phyloP scores from a whole-genome alignment of 2,888 invertebrate species.

The Peribatodes rhomboidaria region DNA sequence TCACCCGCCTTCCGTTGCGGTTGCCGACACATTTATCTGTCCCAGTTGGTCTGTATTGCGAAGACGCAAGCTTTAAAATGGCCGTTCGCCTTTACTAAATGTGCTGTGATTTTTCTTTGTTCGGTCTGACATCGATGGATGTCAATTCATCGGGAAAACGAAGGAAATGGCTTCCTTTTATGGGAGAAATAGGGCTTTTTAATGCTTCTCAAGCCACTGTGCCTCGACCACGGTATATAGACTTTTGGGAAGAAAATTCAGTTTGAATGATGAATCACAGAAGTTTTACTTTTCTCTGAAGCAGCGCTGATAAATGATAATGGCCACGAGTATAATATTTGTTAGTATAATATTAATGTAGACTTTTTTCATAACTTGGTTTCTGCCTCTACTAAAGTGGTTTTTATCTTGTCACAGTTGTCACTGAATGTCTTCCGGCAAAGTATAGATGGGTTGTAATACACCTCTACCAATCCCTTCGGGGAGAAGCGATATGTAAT shows the following conservation, averaged over 20 bases:
- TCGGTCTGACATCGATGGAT: conserved; percentile 67
- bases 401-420: too few relatives aligned
- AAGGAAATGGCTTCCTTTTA: conserved; percentile 66
- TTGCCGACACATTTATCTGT: conserved; percentile 42
- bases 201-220: conserved; percentile 55
- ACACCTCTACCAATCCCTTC: too few relatives aligned
- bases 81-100: conserved; percentile 56
- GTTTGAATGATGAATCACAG: conserved; percentile 53
- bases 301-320: background rate
- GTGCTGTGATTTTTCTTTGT: conserved; percentile 67
- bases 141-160: conserved; percentile 70
- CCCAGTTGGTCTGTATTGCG: conserved; percentile 37
- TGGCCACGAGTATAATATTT: background rate
- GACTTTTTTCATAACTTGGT: too few relatives aligned
- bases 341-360: background rate
- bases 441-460: too few relatives aligned
- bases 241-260: conserved; percentile 48
- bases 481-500: too few relatives aligned
- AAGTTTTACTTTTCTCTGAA: conserved; percentile 30
- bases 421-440: too few relatives aligned
- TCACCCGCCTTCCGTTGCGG: conserved; percentile 28
- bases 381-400: too few relatives aligned
- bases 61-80: conserved; percentile 55
- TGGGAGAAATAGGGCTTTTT: conserved; percentile 61
- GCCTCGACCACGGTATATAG: conserved; percentile 40